Conservation (phyloP, 2,888 invertebrate species). For the Dynastes tityus region DNA sequence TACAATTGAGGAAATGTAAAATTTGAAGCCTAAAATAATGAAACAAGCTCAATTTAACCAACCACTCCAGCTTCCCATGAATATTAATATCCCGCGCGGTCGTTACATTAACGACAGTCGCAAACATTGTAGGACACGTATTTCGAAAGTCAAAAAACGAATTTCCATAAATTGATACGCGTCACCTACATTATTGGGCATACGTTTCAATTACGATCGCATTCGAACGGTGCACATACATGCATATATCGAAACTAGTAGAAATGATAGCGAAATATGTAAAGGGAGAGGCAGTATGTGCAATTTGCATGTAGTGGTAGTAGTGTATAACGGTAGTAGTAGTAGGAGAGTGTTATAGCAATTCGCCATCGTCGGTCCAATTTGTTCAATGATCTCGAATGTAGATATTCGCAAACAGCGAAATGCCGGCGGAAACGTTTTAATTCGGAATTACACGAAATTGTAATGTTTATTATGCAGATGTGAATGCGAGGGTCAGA, state of each 20-base stretch:
- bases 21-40: not conserved
- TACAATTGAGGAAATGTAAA: not conserved
- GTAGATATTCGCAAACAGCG: conserved; percentile 45
- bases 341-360: not conserved
- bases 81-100: not conserved
- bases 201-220: conserved; percentile 36
- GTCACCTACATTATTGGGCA: conserved; percentile 7
- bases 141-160: conserved; percentile 4
- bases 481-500: conserved; percentile 45
- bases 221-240: conserved; percentile 24
- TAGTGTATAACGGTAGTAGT: conserved; percentile 5
- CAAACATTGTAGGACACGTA: conserved; percentile 1
- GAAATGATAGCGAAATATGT: not conserved
- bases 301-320: not conserved
- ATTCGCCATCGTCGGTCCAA: conserved; percentile 33
- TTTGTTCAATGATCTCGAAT: conserved; percentile 45
- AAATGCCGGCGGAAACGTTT: conserved; percentile 40
- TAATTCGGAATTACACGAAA: conserved; percentile 48
- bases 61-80: not conserved
- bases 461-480: conserved; percentile 49
- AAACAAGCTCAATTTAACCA: not conserved
- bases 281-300: not conserved
- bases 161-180: conserved; percentile 37
- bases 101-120: not conserved
- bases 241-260: not conserved